A percentile compares a stretch with the other conserved stretches of the same genome.
These are phyloP conservation scores for Myoxocephalus aenaeus DNA, from an alignment of 2,797 vertebrate genomes.

Conservation along the genomic window DNA sequence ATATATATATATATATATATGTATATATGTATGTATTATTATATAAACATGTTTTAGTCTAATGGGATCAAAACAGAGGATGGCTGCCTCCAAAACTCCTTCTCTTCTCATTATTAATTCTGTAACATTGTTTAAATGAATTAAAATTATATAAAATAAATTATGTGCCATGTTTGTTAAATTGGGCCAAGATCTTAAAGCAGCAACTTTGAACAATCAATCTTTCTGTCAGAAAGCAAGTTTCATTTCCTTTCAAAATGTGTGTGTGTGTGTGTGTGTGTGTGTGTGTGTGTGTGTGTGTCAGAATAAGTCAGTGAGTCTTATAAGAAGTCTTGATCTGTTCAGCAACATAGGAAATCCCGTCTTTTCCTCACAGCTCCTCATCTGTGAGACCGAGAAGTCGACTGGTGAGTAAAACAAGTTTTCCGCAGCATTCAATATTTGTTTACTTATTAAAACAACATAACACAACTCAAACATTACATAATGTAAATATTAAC, in stretches of 20 bases:
- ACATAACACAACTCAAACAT: neutral
- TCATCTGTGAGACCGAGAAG: constrained; percentile 21
- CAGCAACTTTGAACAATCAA: neutral
- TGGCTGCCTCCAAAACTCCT: no score
- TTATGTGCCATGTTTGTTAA: neutral
- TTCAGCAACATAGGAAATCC: constrained; percentile 34
- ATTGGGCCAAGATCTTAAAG: neutral
- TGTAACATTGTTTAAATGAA: neutral
- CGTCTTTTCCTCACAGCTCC: constrained; percentile 1
- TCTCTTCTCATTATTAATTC: neutral
- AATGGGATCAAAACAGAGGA: neutral
- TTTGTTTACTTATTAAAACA: neutral
- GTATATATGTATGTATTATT: no score
- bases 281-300: neutral
- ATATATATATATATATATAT: no score
- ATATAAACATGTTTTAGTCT: no score
- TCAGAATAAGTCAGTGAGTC: constrained; percentile 2
- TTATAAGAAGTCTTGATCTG: constrained; percentile 4
- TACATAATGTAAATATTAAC: neutral
- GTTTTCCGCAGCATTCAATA: neutral
- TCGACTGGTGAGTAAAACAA: constrained; percentile 45
- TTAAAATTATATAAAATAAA: no score
- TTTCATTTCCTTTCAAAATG: constrained; percentile 47
- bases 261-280: neutral
- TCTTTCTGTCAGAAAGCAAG: neutral